Evolutionary conservation across 2,888 invertebrate genomes (phyloP), one percentile per base, ranked within the genome.

Genomic region (Shargacucullia verbasci): DNA sequence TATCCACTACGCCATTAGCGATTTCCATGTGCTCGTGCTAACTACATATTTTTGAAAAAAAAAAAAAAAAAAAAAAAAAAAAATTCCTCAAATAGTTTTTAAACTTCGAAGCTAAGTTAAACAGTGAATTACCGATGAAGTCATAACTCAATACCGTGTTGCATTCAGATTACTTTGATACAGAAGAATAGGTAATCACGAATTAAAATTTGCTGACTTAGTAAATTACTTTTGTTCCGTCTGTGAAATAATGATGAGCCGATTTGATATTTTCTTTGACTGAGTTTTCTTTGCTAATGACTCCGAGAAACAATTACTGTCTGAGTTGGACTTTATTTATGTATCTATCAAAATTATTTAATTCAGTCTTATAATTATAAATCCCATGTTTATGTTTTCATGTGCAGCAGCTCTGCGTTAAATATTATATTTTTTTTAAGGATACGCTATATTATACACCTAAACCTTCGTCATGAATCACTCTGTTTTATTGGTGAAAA

Each of bases 191-290:
- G 41, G 38, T 56, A 45, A 53, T 63, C 39, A 52, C 35, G 33
- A 29, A 29, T 1, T 20, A 20, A 20, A 56, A 47, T 44, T 69
- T 44, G 40, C 25, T 40, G 50, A 40, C 33, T 67, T 31, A 25
- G 35, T 61, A 47, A 65, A 70, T 66, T 48, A 49, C 39, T 66
- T 61, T 67, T 58, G 48, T 61, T 52, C 25, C 10, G 48, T 57
- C 47, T 37, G 37, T 13, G 38, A 48, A 65, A 65, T 52, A 40
- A 39, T 55, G 33, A 49, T 38, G 35, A 58, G 46, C n/a, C 12
- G 41, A 45, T 41, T 20, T 35, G n/a, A n/a, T n/a, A n/a, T 45
- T 55, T 20, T 50, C n/a, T 64, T 53, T 39, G 43, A 44, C 11
- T 35, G 12, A 14, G 31, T 4, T 59, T 46, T 35, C 37, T 29